Conservation (phyloP, 2,797 vertebrate species). For the Coregonus ussuriensis region DNA sequence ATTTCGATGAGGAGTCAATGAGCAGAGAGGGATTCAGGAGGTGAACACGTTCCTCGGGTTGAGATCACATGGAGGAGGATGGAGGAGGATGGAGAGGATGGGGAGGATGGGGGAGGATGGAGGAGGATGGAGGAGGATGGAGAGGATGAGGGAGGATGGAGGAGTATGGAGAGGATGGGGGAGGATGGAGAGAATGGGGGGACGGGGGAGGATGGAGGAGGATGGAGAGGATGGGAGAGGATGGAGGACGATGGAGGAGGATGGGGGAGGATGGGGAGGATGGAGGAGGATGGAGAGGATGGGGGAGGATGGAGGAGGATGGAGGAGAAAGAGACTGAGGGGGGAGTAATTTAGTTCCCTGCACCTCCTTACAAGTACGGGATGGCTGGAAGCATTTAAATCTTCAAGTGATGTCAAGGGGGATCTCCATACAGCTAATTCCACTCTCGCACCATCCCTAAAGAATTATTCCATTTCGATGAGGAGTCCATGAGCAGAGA, state of each 20-base stretch:
- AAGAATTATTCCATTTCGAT: slow-evolving; percentile 46
- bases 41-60: slow-evolving; percentile 26
- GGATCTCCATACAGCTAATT: slow-evolving; percentile 55
- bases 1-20: slow-evolving; percentile 33
- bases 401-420: slow-evolving; percentile 58
- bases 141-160: no score
- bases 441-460: slow-evolving; percentile 31
- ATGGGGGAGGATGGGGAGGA: no score
- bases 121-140: no score
- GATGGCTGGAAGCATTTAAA: slow-evolving; percentile 59
- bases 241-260: no score
- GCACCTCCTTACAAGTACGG: slow-evolving; percentile 48
- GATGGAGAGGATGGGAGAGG: no score
- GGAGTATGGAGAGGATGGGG: no score
- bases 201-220: no score
- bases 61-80: slow-evolving; percentile 3
- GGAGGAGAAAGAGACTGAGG: neutral
- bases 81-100: no score
- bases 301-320: no score
- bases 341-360: slow-evolving; percentile 52
- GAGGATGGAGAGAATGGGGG: no score
- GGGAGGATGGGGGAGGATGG: no score
- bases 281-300: no score
- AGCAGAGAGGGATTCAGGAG: slow-evolving; percentile 15
- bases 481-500: slow-evolving; percentile 23